A percentile compares a stretch with the other conserved stretches of the same genome.
These are phyloP conservation scores for Hippoglossus stenolepis DNA, from an alignment of 2,113 vertebrate species.

Conservation along the genomic window DNA sequence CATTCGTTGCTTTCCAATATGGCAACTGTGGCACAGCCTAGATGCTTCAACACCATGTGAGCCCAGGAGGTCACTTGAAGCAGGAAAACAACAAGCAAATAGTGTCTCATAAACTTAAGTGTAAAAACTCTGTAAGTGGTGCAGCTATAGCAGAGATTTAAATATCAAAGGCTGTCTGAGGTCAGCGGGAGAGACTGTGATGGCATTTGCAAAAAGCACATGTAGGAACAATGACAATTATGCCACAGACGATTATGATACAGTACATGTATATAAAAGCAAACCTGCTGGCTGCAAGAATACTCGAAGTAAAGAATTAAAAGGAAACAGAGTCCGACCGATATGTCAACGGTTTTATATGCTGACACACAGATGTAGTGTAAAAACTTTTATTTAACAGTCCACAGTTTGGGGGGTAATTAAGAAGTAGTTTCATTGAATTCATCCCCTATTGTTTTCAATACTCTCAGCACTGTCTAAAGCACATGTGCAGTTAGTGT, in stretches of 20 bases:
- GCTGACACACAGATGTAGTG: too few relatives aligned
- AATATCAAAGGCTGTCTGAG: conserved; percentile 17
- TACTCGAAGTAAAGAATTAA: not conserved
- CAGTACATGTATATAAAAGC: not conserved
- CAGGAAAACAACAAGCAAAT: conserved; percentile 11
- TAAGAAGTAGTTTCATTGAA: too few relatives aligned
- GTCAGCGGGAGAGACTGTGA: conserved; percentile 9
- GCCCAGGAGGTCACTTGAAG: conserved; percentile 27
- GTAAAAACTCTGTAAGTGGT: not conserved
- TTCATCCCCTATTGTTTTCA: too few relatives aligned
- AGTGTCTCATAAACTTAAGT: conserved; percentile 10
- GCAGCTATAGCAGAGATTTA: conserved; percentile 10
- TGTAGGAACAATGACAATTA: conserved; percentile 5
- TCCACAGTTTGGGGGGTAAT: too few relatives aligned
- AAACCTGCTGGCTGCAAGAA: conserved; percentile 1
- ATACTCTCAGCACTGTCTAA: too few relatives aligned
- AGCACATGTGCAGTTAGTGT: too few relatives aligned
- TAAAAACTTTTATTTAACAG: too few relatives aligned
- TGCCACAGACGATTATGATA: conserved; percentile 2
- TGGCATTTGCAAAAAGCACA: conserved; percentile 42
- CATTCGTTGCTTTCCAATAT: too few relatives aligned
- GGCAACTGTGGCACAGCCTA: too few relatives aligned
- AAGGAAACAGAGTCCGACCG: not conserved
- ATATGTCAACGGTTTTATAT: too few relatives aligned
- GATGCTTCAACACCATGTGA: not conserved